Conservation (phyloP, 2,888 invertebrate genomes). For the Epistrophe grossulariae region DNA sequence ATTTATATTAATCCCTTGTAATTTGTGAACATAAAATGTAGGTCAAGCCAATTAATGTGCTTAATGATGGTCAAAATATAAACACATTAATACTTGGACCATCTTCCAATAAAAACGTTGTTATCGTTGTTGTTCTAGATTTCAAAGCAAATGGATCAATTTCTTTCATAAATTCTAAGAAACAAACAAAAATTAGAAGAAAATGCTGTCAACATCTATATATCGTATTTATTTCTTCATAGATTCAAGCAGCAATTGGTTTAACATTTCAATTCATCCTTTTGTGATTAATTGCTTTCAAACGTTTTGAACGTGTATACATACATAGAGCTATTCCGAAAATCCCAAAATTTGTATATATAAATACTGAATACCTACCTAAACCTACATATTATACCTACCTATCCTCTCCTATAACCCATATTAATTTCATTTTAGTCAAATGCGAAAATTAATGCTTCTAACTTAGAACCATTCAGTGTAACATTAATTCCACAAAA, state of each 20-base stretch:
- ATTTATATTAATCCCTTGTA: slow-evolving; percentile 30
- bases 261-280: slow-evolving; percentile 60
- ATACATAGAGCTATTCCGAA: not conserved
- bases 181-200: not conserved
- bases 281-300: slow-evolving; percentile 60
- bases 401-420: slow-evolving; percentile 6
- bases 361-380: slow-evolving; percentile 6
- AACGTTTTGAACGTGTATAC: slow-evolving; percentile 42
- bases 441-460: slow-evolving; percentile 68
- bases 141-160: slow-evolving; percentile 4
- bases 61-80: slow-evolving; percentile 20
- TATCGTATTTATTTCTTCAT: slow-evolving; percentile 3
- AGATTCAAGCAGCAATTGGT: slow-evolving; percentile 52
- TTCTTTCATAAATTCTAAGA: slow-evolving; percentile 1
- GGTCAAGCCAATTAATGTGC: slow-evolving; percentile 20
- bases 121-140: not conserved
- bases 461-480: slow-evolving; percentile 48
- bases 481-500: slow-evolving; percentile 62
- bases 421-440: slow-evolving; percentile 64
- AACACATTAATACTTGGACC: not conserved
- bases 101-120: not conserved
- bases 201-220: slow-evolving; percentile 33
- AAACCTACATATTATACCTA: not conserved
- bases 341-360: slow-evolving; percentile 36
- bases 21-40: slow-evolving; percentile 41